Conservation (phyloP, 2,888 invertebrate genomes). For the Platycnemis pennipes region DNA sequence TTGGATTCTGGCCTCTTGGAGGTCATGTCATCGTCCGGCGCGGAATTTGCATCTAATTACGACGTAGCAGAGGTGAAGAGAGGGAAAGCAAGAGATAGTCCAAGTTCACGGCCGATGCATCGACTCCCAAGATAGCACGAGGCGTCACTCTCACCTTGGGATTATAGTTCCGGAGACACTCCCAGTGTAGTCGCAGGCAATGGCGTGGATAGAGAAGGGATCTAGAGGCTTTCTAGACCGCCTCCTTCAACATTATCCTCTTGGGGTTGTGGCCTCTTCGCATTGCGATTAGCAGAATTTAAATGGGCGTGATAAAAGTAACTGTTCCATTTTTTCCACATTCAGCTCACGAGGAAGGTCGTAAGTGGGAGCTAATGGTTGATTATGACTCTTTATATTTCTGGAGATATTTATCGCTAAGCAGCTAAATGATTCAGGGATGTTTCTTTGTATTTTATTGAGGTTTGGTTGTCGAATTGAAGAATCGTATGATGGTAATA, state of each 20-base stretch:
- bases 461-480: no score
- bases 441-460: no score
- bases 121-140: constrained; percentile 24
- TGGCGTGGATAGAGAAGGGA: no score
- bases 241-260: neutral
- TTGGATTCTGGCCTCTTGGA: neutral
- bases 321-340: no score
- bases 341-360: no score
- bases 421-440: no score
- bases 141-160: neutral
- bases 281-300: no score
- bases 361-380: no score
- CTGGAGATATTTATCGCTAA: no score
- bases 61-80: neutral
- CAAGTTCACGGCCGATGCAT: constrained; percentile 54
- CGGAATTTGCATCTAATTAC: constrained; percentile 48
- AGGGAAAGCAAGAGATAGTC: constrained; percentile 10
- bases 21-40: constrained; percentile 55
- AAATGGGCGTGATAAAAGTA: no score
- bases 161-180: neutral
- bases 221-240: neutral
- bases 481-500: no score
- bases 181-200: neutral
- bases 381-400: no score
- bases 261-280: neutral